A percentile compares a stretch with the other conserved stretches of the same genome.
phyloP scores from a whole-genome alignment of 2,113 vertebrate genomes.

The Crotalus tigris region DNA sequence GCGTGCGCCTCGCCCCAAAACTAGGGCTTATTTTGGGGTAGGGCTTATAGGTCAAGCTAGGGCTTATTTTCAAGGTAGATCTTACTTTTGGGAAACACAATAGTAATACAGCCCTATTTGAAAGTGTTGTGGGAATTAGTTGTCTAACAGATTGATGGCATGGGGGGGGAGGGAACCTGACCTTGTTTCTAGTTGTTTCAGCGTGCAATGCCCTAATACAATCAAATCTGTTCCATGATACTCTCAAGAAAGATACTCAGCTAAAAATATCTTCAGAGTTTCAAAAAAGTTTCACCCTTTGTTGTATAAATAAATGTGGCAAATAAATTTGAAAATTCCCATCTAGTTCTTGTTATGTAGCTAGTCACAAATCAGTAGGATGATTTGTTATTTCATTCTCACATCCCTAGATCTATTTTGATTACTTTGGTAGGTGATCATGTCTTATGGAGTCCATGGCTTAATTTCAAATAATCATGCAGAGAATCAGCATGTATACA shows the following conservation, averaged over 20 bases:
- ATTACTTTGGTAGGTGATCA: neutral
- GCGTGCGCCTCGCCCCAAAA: fast-evolving
- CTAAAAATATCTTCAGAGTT: neutral
- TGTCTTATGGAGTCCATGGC: neutral
- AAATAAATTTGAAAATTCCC: neutral
- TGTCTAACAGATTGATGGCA: no score
- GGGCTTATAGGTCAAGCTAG: no score
- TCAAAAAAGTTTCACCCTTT: neutral
- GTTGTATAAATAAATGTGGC: neutral
- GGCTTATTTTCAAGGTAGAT: no score
- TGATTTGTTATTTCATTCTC: neutral
- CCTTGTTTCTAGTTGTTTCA: no score
- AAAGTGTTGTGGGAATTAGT: no score
- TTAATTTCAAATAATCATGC: neutral
- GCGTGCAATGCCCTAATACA: neutral
- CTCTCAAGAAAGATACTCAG: neutral
- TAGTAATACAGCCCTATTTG: no score
- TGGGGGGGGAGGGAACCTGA: no score
- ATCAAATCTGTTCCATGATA: neutral
- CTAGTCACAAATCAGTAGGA: neutral
- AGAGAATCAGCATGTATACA: neutral
- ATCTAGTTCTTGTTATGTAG: neutral
- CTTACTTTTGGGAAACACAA: no score
- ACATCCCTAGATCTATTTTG: neutral
- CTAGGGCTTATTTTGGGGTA: no score